Conservation (phyloP, 2,888 invertebrate genomes). For the Eupithecia insigniata region DNA sequence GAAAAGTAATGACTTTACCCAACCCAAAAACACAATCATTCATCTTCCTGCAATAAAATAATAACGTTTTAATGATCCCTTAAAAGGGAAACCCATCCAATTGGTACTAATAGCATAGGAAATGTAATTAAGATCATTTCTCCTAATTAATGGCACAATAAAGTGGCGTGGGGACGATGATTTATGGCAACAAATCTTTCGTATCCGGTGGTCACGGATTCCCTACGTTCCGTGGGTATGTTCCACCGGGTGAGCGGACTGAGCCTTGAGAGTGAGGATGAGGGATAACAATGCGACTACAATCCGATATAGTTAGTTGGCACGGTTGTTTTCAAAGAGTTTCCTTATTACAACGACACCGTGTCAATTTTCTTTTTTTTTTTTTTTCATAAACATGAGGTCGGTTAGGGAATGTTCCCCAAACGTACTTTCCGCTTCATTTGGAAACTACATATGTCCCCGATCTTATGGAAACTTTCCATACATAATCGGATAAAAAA, state of each 20-base stretch:
- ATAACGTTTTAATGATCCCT: conserved; percentile 4
- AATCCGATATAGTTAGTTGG: conserved; percentile 9
- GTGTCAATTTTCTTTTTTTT: neutral
- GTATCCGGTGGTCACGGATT: conserved; percentile 29
- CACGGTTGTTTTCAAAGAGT: neutral
- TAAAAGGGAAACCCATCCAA: conserved; percentile 17
- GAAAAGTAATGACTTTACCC: neutral
- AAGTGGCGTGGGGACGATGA: conserved; percentile 46
- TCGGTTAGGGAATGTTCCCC: neutral
- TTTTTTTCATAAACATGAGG: neutral
- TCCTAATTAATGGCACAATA: conserved; percentile 51
- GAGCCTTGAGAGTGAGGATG: conserved; percentile 31
- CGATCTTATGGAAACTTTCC: too few relatives aligned
- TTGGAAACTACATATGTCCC: too few relatives aligned
- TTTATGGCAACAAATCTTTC: conserved; percentile 43
- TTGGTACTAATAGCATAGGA: conserved; percentile 27
- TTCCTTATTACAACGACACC: neutral
- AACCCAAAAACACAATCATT: conserved; percentile 11
- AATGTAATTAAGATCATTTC: conserved; percentile 42
- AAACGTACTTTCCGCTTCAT: too few relatives aligned
- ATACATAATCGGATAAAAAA: too few relatives aligned
- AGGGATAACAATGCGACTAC: conserved; percentile 19
- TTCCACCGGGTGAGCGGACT: conserved; percentile 14
- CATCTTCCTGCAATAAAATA: neutral
- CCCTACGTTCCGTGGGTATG: neutral